Evolutionary conservation across 2,888 invertebrate genomes (phyloP).

Genomic region (Stenotaenia linearis): DNA sequence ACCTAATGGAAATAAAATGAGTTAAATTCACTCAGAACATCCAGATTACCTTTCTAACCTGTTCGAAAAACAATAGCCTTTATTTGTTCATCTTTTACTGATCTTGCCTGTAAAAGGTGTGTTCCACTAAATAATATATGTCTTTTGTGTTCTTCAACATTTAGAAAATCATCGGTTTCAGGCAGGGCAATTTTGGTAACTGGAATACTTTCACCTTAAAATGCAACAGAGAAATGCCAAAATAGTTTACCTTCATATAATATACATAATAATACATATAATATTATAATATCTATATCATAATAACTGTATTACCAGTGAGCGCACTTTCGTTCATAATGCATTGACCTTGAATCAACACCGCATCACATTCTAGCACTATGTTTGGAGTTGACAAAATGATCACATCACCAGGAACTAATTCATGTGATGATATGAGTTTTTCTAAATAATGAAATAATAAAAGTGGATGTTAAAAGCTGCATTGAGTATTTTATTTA

Average conservation of each 20-base stretch:
- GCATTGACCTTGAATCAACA: conserved; percentile 50
- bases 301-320: conserved; percentile 44
- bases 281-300: neutral
- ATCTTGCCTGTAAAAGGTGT: conserved; percentile 42
- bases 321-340: conserved; percentile 54
- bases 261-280: neutral
- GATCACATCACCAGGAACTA: conserved; percentile 52
- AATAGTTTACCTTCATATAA: too few relatives aligned
- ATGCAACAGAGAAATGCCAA: neutral
- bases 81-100: conserved; percentile 40
- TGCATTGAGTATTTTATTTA: neutral
- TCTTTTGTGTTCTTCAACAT: conserved; percentile 40
- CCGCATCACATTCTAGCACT: conserved; percentile 52
- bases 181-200: conserved; percentile 39
- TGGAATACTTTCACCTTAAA: conserved; percentile 39
- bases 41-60: conserved; percentile 43
- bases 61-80: conserved; percentile 51
- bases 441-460: conserved; percentile 37
- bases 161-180: conserved; percentile 38
- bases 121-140: conserved; percentile 44
- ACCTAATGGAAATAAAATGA: conserved; percentile 48
- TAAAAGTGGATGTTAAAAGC: neutral
- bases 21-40: neutral
- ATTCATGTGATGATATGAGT: conserved; percentile 45
- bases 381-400: conserved; percentile 47